phyloP scores from a whole-genome alignment of 1,140 invertebrate species.

The Hirudo medicinalis region DNA sequence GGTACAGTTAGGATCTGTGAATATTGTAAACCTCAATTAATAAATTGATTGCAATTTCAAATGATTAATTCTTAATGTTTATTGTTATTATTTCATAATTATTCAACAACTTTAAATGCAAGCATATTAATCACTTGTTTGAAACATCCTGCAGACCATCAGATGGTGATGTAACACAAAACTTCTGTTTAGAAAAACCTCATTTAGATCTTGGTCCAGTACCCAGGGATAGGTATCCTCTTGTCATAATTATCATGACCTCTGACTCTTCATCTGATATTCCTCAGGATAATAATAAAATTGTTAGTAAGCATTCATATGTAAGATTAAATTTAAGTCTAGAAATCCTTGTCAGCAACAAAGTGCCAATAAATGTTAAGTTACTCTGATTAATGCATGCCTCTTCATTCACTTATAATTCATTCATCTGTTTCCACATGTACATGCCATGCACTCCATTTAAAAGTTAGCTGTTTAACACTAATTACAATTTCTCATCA shows the following conservation, averaged over 20 bases:
- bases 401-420: not conserved
- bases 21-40: not conserved
- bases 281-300: not conserved
- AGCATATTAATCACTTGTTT: not conserved
- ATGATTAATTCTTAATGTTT: not conserved
- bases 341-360: not conserved
- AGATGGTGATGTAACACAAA: not conserved
- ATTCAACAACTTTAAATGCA: not conserved
- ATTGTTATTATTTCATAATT: not conserved
- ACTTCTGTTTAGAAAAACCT: not conserved
- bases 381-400: not conserved
- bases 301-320: not conserved
- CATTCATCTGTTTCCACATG: not conserved
- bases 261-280: no score
- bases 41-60: not conserved
- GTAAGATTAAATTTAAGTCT: not conserved
- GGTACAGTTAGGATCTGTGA: not conserved
- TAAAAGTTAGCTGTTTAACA: not conserved
- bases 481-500: not conserved
- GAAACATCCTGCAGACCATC: not conserved
- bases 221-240: not conserved
- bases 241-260: slow-evolving; percentile 1
- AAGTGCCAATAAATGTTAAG: not conserved
- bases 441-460: no score
- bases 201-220: not conserved